phyloP scores from a whole-genome alignment of 2,797 vertebrate species.

The Clarias fuscus region DNA sequence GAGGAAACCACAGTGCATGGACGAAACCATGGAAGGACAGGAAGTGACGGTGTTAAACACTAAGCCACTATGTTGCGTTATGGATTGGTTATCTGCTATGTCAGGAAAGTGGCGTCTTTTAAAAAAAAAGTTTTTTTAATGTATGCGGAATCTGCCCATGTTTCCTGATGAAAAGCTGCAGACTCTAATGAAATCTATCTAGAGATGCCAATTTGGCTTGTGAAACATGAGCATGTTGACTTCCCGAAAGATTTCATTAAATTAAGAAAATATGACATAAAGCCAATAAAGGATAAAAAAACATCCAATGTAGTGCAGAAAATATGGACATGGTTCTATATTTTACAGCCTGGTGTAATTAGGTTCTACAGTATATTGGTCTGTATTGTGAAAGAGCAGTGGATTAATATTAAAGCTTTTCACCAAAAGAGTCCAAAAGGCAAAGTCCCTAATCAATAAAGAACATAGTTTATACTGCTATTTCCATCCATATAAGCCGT shows the following conservation, averaged over 20 bases:
- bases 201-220: background rate
- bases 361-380: background rate
- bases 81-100: background rate
- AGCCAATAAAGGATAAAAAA: background rate
- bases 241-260: background rate
- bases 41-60: too few relatives aligned
- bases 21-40: too few relatives aligned
- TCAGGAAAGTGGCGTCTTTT: background rate
- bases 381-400: background rate
- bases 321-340: background rate
- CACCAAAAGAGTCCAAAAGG: slow-evolving; percentile 39
- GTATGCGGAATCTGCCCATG: background rate
- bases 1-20: too few relatives aligned
- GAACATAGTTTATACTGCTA: slow-evolving; percentile 60
- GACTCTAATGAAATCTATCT: background rate
- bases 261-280: slow-evolving; percentile 12
- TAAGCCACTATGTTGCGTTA: too few relatives aligned
- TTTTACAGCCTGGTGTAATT: background rate
- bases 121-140: too few relatives aligned
- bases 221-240: background rate
- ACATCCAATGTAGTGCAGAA: background rate
- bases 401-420: background rate
- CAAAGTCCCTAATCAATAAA: slow-evolving; percentile 66
- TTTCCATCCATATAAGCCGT: slow-evolving; percentile 64
- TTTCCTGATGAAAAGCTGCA: slow-evolving; percentile 5